phyloP scores from a whole-genome alignment of 92 coral and sea anemone species.

The Epizoanthus fatuus region DNA sequence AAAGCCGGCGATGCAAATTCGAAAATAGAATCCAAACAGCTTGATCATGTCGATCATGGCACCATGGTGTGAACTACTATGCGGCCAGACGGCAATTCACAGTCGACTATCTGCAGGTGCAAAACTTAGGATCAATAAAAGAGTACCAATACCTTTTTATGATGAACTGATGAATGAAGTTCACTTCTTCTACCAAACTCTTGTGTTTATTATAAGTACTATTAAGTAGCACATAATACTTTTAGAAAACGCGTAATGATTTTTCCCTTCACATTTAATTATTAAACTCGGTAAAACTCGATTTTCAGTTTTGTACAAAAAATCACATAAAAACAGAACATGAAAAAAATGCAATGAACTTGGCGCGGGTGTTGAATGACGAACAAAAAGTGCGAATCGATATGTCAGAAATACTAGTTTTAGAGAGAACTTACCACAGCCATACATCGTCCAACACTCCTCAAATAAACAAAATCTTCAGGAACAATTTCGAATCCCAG shows the following conservation, averaged over 20 bases:
- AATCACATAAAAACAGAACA: not conserved
- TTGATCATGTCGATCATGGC: not conserved
- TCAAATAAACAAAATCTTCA: slow-evolving; percentile 91
- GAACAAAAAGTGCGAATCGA: not conserved
- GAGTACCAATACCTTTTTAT: no score
- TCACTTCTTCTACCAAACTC: not conserved
- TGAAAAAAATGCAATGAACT: not conserved
- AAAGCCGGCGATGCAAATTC: no score
- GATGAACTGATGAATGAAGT: no score
- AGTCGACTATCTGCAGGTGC: slow-evolving; percentile 8
- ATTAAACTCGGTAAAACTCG: not conserved
- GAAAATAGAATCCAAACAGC: not conserved
- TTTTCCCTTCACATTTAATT: not conserved
- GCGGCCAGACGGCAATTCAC: not conserved
- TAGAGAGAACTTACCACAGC: slow-evolving; percentile 83
- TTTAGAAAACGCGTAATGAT: not conserved
- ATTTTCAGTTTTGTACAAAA: not conserved
- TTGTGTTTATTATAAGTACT: not conserved
- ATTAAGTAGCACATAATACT: not conserved
- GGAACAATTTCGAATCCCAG: slow-evolving; percentile 92
- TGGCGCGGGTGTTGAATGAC: not conserved
- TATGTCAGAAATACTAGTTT: not conserved
- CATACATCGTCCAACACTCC: slow-evolving; percentile 99
- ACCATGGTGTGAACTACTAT: slow-evolving; percentile 6
- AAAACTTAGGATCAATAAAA: not conserved